A percentile compares a stretch with the other conserved stretches of the same genome.
Evolutionary conservation across 2,888 invertebrate genomes (phyloP).

Genomic region (Taenaris catops): DNA sequence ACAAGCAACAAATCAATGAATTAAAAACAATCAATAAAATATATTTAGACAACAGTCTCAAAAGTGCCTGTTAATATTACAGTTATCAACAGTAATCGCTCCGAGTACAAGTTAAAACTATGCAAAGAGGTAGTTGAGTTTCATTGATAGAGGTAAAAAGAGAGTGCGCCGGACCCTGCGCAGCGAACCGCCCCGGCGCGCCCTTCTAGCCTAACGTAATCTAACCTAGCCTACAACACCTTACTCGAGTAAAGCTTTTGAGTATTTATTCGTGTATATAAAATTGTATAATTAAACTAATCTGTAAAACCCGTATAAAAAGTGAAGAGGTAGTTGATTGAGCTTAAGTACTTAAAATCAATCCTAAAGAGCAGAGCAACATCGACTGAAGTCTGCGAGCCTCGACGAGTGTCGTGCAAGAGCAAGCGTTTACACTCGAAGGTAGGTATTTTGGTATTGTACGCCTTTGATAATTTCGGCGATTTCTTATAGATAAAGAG

Average conservation of each 20-base stretch:
- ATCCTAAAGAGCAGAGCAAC: conserved; percentile 59
- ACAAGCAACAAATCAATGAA: conserved; percentile 57
- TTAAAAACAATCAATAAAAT: conserved; percentile 73
- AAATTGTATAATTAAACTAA: conserved; percentile 79
- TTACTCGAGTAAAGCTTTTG: conserved; percentile 79
- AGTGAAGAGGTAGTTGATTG: conserved; percentile 78
- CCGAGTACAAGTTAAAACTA: conserved; percentile 63
- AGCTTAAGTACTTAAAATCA: conserved; percentile 77
- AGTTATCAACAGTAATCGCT: conserved; percentile 62
- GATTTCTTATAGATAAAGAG: conserved; percentile 67
- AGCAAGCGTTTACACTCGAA: conserved; percentile 35
- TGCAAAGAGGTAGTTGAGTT: conserved; percentile 78
- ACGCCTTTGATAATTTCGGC: conserved; percentile 45
- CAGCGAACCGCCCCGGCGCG: conserved; percentile 64
- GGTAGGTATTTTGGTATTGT: conserved; percentile 37
- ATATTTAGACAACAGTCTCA: conserved; percentile 73
- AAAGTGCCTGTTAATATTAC: conserved; percentile 57
- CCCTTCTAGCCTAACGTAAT: conserved; percentile 48
- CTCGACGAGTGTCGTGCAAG: conserved; percentile 30
- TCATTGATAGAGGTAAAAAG: conserved; percentile 56
- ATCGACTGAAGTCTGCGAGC: conserved; percentile 40
- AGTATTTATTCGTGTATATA: conserved; percentile 77
- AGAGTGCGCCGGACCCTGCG: conserved; percentile 70
- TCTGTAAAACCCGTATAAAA: conserved; percentile 80
- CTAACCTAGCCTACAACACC: conserved; percentile 58